A percentile compares a stretch with the other conserved stretches of the same genome.
Evolutionary conservation across 1,140 invertebrate genomes (phyloP).

Genomic region (Saccostrea glomerata): DNA sequence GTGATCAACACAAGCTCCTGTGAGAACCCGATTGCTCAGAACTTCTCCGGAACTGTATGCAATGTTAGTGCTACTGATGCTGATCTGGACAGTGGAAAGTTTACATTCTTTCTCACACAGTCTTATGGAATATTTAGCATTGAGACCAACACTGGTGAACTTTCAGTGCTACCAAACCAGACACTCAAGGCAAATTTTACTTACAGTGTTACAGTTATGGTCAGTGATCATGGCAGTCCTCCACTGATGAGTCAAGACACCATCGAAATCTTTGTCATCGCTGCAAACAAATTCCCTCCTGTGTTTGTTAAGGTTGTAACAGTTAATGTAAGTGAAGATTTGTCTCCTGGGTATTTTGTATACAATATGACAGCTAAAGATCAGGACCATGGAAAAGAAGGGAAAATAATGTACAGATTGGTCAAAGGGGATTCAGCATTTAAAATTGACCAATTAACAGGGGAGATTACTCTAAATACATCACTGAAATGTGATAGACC

Average conservation of each 20-base stretch:
- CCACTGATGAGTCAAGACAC: conserved; percentile 44
- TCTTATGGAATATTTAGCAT: conserved; percentile 64
- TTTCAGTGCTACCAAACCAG: conserved; percentile 37
- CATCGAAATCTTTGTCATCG: conserved; percentile 42
- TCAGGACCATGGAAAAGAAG: background rate
- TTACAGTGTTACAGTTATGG: conserved; percentile 60
- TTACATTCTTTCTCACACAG: conserved; percentile 60
- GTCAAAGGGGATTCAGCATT: background rate
- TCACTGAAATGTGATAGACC: background rate
- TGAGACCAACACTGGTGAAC: conserved; percentile 51
- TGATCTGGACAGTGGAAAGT: conserved; percentile 59
- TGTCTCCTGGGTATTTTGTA: background rate
- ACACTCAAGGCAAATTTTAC: conserved; percentile 51
- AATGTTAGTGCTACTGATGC: conserved; percentile 54
- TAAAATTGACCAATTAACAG: background rate
- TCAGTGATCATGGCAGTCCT: conserved; percentile 63
- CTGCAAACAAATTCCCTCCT: conserved; percentile 43
- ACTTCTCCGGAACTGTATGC: conserved; percentile 18
- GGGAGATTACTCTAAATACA: background rate
- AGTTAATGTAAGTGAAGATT: background rate
- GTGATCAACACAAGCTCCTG: background rate
- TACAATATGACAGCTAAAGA: background rate
- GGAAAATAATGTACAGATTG: background rate
- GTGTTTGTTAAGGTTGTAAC: background rate
- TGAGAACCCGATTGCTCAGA: conserved; percentile 52